Evolutionary conservation across 2,888 invertebrate species (phyloP).

Genomic region (Magallana nippona): DNA sequence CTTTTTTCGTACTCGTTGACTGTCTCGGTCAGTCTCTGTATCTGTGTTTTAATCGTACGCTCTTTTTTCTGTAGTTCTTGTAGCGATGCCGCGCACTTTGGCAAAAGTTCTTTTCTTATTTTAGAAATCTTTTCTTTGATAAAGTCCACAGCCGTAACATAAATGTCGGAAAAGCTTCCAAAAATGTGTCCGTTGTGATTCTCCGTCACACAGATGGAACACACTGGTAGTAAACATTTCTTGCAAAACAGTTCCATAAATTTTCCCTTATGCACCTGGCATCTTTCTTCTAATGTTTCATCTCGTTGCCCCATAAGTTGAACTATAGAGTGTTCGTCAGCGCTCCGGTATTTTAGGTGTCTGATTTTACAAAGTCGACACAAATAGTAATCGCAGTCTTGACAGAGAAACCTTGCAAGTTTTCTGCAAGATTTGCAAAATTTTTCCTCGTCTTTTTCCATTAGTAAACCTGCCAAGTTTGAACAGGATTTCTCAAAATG

Average conservation of each 20-base stretch:
- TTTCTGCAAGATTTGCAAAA: neutral
- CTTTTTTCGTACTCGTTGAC: neutral
- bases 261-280: neutral
- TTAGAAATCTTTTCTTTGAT: neutral
- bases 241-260: conserved; percentile 16
- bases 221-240: conserved; percentile 1
- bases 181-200: neutral
- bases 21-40: neutral
- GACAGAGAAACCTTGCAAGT: neutral
- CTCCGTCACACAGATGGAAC: neutral
- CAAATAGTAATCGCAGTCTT: neutral
- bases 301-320: neutral
- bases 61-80: conserved; percentile 3
- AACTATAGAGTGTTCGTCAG: conserved; percentile 11
- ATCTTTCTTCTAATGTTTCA: neutral
- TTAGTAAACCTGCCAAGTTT: neutral
- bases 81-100: neutral
- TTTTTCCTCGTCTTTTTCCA: conserved; percentile 1
- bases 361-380: conserved; percentile 15
- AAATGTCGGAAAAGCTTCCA: neutral
- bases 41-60: neutral
- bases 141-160: neutral
- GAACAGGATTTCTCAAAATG: neutral
- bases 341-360: neutral
- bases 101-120: neutral